Percentiles rank a stretch among this genome's conserved stretches.
phyloP scores from a whole-genome alignment of 2,797 vertebrate species.

The Paratrypauchen microcephalus region DNA sequence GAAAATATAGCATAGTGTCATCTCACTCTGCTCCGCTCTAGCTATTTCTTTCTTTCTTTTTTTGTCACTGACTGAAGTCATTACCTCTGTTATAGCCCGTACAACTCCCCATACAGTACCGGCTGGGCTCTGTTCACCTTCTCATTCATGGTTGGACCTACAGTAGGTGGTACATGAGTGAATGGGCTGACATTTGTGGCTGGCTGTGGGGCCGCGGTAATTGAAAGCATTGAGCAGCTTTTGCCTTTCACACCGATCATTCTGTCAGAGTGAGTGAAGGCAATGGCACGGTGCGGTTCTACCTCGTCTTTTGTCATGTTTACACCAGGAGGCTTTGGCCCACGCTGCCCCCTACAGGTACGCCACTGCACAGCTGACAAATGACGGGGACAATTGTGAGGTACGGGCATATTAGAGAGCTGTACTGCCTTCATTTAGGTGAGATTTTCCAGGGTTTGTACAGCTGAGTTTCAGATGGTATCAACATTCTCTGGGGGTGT shows the following conservation, averaged over 20 bases:
- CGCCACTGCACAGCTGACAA: neutral
- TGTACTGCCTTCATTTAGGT: neutral
- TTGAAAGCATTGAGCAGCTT: conserved; percentile 25
- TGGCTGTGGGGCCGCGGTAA: conserved; percentile 30
- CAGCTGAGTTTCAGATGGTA: too few species aligned
- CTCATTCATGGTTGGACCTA: conserved; percentile 11
- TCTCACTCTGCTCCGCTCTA: too few species aligned
- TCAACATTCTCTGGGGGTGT: too few species aligned
- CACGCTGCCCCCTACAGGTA: neutral
- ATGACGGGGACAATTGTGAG: neutral
- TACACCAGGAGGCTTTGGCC: conserved; percentile 1
- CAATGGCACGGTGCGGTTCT: conserved; percentile 6
- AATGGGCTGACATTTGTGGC: conserved; percentile 28
- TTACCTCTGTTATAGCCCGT: neutral
- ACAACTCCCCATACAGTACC: neutral
- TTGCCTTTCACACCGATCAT: conserved; percentile 19
- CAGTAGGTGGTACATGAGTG: conserved; percentile 27
- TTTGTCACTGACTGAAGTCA: neutral
- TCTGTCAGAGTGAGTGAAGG: conserved; percentile 32
- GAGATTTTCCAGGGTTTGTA: too few species aligned
- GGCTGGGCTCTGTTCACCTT: conserved; percentile 22
- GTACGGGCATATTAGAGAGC: neutral
- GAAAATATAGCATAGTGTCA: too few species aligned
- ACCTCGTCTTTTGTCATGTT: conserved; percentile 6
- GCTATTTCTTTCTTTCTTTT: neutral